These are phyloP conservation scores for Actenoides hombroni DNA, from an alignment of 2,113 vertebrate species.

Conservation along the genomic window DNA sequence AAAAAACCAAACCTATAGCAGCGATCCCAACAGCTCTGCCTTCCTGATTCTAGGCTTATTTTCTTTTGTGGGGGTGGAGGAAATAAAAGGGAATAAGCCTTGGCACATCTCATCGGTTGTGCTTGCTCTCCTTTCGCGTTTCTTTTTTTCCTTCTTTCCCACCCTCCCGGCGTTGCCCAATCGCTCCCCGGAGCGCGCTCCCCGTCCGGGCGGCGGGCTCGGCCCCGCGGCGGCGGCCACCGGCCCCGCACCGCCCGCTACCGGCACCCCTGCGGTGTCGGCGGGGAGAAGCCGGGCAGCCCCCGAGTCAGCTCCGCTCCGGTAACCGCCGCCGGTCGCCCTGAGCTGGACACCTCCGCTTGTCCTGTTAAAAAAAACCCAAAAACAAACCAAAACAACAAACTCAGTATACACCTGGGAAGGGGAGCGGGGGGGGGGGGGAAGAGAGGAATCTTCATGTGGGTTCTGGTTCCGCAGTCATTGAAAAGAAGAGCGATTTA, in stretches of 20 bases:
- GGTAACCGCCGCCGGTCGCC: neutral
- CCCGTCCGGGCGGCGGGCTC: neutral
- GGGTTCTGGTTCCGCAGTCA: neutral
- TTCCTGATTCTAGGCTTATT: constrained; percentile 46
- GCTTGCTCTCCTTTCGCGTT: neutral
- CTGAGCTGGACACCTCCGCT: neutral
- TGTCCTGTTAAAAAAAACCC: neutral
- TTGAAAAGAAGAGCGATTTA: neutral
- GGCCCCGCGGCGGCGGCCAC: neutral
- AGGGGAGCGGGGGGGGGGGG: neutral
- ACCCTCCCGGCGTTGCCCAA: neutral
- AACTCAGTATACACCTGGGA: neutral
- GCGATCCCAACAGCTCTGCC: neutral
- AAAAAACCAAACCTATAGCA: neutral
- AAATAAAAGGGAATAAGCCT: constrained; percentile 34
- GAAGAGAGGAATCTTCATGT: neutral
- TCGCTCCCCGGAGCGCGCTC: neutral
- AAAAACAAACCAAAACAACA: no score
- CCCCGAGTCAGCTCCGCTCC: neutral
- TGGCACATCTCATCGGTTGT: neutral
- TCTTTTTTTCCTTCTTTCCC: no score
- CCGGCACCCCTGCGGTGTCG: neutral
- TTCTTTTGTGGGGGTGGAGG: constrained; percentile 45
- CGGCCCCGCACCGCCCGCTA: neutral
- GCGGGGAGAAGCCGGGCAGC: neutral